Evolutionary conservation across 2,797 vertebrate genomes (phyloP).

Genomic region (Avahi laniger): DNA sequence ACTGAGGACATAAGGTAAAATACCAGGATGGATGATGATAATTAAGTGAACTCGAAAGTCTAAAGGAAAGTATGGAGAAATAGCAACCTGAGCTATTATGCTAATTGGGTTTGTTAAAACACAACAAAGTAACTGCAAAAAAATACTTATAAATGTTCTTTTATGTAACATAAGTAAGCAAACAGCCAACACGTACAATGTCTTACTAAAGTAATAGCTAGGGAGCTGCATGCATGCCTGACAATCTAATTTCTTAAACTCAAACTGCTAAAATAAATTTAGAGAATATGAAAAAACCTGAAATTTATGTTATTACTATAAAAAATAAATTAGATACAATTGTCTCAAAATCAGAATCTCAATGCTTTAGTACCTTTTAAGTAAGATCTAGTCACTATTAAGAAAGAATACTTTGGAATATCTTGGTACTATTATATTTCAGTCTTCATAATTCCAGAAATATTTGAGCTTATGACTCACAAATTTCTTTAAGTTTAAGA

Average conservation of each 20-base stretch:
- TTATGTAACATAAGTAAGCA: neutral
- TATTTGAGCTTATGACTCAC: neutral
- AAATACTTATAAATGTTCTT: slow-evolving; percentile 41
- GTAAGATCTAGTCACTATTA: neutral
- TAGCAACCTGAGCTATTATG: slow-evolving; percentile 14
- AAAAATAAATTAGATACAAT: neutral
- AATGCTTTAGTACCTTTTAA: neutral
- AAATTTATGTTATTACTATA: neutral
- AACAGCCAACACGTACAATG: neutral
- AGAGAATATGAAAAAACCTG: neutral
- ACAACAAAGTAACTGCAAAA: slow-evolving; percentile 15
- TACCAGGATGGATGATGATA: neutral
- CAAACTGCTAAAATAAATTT: slow-evolving; percentile 21
- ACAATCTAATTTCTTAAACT: slow-evolving; percentile 26
- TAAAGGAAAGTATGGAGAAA: neutral
- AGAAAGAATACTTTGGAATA: neutral
- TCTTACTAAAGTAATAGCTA: neutral
- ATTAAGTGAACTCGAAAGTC: slow-evolving; percentile 34
- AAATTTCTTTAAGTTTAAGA: neutral
- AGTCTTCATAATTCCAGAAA: neutral
- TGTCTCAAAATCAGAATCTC: neutral
- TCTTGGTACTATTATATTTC: neutral
- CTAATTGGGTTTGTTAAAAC: slow-evolving; percentile 46
- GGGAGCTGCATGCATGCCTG: neutral
- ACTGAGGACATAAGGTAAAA: slow-evolving; percentile 24